A percentile compares a stretch with the other conserved stretches of the same genome.
Evolutionary conservation across 2,888 invertebrate genomes (phyloP).

Genomic region (Tetramorium bicarinatum): DNA sequence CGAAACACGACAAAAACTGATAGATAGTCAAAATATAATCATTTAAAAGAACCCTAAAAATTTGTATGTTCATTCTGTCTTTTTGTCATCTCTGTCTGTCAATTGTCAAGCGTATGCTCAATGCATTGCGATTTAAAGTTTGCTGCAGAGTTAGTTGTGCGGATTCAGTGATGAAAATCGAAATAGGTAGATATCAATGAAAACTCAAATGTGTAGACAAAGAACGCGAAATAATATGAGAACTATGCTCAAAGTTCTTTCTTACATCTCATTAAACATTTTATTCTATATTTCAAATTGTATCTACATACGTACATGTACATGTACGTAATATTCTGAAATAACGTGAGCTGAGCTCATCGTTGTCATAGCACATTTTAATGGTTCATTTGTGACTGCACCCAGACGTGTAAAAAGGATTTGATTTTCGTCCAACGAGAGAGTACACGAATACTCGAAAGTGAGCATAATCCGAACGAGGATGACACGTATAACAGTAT

Average conservation of each 20-base stretch:
- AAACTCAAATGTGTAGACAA: slow-evolving; percentile 55
- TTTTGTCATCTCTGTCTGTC: neutral
- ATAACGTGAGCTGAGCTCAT: slow-evolving; percentile 74
- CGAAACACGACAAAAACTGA: neutral
- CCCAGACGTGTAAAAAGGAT: slow-evolving; percentile 69
- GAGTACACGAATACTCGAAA: slow-evolving; percentile 40
- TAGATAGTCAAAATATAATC: neutral
- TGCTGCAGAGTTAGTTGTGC: slow-evolving; percentile 36
- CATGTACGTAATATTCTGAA: slow-evolving; percentile 69
- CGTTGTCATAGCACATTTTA: slow-evolving; percentile 79
- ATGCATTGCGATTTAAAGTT: neutral
- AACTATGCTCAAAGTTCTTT: slow-evolving; percentile 77
- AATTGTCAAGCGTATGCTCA: slow-evolving; percentile 8
- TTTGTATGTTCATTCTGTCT: neutral
- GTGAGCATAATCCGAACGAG: slow-evolving; percentile 50
- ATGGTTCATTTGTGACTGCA: slow-evolving; percentile 75
- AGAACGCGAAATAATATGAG: slow-evolving; percentile 75
- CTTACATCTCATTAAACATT: slow-evolving; percentile 82
- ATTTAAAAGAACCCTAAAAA: neutral
- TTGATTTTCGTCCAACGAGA: slow-evolving; percentile 69
- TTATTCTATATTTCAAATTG: slow-evolving; percentile 79
- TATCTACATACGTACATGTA: slow-evolving; percentile 68
- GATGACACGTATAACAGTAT: neutral
- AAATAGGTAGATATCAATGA: slow-evolving; percentile 55
- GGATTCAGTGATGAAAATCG: slow-evolving; percentile 25